A percentile compares a stretch with the other conserved stretches of the same genome.
These are phyloP conservation scores for Gonioctena quinquepunctata DNA, from an alignment of 1,140 invertebrate species.

Conservation along the genomic window DNA sequence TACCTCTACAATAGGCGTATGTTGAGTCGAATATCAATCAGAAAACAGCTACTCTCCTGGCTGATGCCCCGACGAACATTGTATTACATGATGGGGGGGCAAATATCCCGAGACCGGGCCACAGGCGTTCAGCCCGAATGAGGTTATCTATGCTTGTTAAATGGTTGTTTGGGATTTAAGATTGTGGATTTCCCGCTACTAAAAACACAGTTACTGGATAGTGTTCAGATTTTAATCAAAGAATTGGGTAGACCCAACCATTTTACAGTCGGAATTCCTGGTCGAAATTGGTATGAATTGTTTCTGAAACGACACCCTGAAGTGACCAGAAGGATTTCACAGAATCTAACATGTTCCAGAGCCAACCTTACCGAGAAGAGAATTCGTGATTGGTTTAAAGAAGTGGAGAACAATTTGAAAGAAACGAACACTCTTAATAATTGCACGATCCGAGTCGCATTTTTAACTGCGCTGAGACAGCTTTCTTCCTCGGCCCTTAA, in stretches of 20 bases:
- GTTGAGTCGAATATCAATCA: too few relatives aligned
- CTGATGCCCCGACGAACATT: too few relatives aligned
- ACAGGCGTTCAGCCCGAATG: too few relatives aligned
- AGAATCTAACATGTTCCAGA: background rate
- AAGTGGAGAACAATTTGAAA: background rate
- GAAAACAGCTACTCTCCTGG: too few relatives aligned
- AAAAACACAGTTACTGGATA: background rate
- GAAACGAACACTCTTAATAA: too few relatives aligned
- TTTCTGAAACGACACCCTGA: background rate
- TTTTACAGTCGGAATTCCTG: background rate
- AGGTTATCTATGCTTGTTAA: too few relatives aligned
- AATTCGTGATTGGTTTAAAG: background rate
- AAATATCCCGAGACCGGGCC: too few relatives aligned
- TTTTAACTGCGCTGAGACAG: slow-evolving; percentile 40
- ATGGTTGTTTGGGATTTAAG: too few relatives aligned
- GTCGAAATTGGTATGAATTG: background rate
- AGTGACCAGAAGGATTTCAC: background rate
- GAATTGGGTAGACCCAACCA: background rate
- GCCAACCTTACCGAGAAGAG: background rate
- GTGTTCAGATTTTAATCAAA: background rate
- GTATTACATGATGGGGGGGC: too few relatives aligned
- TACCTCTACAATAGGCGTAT: too few relatives aligned
- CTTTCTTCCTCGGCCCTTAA: slow-evolving; percentile 47
- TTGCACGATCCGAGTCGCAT: background rate
- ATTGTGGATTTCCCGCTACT: background rate